Conservation (phyloP, 1,140 invertebrate species). For the Manduca sexta region DNA sequence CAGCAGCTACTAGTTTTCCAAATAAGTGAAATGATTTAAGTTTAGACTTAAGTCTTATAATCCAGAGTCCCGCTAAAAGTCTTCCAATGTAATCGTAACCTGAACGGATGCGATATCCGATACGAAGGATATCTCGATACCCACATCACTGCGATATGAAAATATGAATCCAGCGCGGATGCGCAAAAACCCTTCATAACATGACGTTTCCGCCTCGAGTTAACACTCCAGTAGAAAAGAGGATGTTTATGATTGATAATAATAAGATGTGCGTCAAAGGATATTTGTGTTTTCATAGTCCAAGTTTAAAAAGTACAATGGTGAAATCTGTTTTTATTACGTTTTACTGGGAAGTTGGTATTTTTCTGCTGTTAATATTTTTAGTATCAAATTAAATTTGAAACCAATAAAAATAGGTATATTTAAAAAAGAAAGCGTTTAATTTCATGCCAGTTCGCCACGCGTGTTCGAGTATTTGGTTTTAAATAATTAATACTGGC, state of each 20-base stretch:
- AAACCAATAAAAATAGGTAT: no score
- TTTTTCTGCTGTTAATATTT: no score
- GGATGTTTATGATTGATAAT: conserved; percentile 1
- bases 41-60: no score
- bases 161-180: conserved; percentile 5
- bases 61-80: not conserved
- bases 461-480: not conserved
- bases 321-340: no score
- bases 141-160: conserved; percentile 7
- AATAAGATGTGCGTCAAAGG: not conserved
- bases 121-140: conserved; percentile 18
- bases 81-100: not conserved
- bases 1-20: no score
- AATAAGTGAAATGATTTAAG: no score
- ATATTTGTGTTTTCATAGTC: not conserved
- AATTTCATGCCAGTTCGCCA: no score
- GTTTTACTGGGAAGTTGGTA: no score
- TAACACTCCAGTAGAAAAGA: conserved; percentile 2
- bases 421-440: no score
- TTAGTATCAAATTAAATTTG: no score
- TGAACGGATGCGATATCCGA: conserved; percentile 32
- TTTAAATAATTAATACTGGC: not conserved
- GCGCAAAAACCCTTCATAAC: conserved; percentile 13
- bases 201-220: conserved; percentile 8
- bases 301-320: no score